Evolutionary conservation across 2,888 invertebrate species (phyloP), one percentile per base, ranked within the genome.

Genomic region (Drosophila hawaiiensis): DNA sequence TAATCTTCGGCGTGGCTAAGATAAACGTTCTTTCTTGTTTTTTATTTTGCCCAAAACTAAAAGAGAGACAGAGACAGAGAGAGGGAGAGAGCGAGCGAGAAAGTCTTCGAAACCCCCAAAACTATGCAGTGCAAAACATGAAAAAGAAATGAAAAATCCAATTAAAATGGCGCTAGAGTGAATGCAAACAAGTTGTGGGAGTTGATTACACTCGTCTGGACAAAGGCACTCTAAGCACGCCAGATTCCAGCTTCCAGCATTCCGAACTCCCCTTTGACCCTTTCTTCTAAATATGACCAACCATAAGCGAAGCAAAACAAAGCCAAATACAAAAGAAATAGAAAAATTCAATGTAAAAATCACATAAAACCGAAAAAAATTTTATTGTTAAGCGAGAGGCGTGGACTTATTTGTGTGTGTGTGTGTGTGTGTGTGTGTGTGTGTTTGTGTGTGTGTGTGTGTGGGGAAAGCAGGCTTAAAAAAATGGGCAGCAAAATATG

Each of bases 321-420:
- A 33, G 9, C 5, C 19, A 72, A 65, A 12, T 39, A 29, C 49
- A 37, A 31, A 31, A 28, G 10, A 35, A 55, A 64, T 52, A 43
- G 37, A 41, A 60, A 52, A 58, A 54, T 47, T 47, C 14, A 47
- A 25, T 25, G 12, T 9, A 74, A 63, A 59, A 74, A 63, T 31
- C 50, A 53, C 29, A 78, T 75, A 60, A 80, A 81, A 79, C 80
- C 76, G 43, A 84, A 83, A 82, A 79, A 81, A 84, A 73, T 62
- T 65, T 92, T 91, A 92, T 91, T 91, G 89, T 92, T 87, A 82
- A 89, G 90, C 84, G 62, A 49, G 54, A 35, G 37, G 41, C 37
- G 22, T 16, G 49, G 37, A 47, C 16, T 28, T 47, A 52, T 52
- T 29, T 19, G 31, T 41, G 49, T 12, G 22, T 33, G 16, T 35